These are phyloP conservation scores for Dryas iulia DNA, from an alignment of 1,140 invertebrate species.

Conservation along the genomic window DNA sequence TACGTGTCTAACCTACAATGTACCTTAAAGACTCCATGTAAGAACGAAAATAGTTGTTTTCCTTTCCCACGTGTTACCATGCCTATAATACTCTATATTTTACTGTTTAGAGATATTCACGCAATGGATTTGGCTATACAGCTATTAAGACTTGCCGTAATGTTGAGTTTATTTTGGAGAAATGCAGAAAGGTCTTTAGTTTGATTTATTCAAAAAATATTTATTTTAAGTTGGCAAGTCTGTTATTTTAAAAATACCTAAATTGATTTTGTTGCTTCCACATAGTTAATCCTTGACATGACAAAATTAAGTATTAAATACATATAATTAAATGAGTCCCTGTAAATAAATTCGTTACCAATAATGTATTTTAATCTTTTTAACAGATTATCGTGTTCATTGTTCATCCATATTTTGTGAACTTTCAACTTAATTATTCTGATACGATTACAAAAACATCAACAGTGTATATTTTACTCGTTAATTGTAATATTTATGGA, in stretches of 20 bases:
- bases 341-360: background rate
- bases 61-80: constrained; percentile 31
- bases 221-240: too few relatives aligned
- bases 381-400: background rate
- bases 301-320: too few relatives aligned
- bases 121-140: constrained; percentile 40
- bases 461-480: background rate
- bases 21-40: background rate
- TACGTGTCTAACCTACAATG: background rate
- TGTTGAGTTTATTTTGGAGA: background rate
- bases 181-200: too few relatives aligned
- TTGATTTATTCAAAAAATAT: too few relatives aligned
- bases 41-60: background rate
- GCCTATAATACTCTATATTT: constrained; percentile 41
- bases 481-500: background rate
- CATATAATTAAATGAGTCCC: background rate
- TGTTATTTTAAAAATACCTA: too few relatives aligned
- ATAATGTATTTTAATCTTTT: background rate
- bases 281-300: too few relatives aligned
- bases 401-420: background rate
- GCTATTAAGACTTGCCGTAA: constrained; percentile 38
- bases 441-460: background rate
- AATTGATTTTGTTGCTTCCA: too few relatives aligned
- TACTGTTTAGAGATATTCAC: constrained; percentile 43
- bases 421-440: background rate